Conservation (phyloP, 2,113 vertebrate species). For the Apistogramma diplotaenia region DNA sequence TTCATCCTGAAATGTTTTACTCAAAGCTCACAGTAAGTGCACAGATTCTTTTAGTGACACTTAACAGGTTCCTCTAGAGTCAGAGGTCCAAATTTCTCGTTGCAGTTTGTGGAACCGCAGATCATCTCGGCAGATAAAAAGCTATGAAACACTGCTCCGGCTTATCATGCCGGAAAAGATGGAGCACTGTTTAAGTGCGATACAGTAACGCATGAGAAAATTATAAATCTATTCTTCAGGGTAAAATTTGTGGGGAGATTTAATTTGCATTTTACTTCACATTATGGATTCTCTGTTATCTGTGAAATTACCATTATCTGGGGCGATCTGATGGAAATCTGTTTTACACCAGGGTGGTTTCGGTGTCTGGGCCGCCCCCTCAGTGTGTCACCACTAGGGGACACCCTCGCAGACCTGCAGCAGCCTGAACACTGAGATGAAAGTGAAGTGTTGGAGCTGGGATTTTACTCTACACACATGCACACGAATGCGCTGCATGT, state of each 20-base stretch:
- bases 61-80: slow-evolving; percentile 8
- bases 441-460: slow-evolving; percentile 3
- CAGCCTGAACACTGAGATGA: slow-evolving; percentile 10
- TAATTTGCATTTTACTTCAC: slow-evolving; percentile 74
- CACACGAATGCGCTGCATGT: neutral
- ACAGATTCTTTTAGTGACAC: slow-evolving; percentile 12
- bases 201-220: slow-evolving; percentile 58
- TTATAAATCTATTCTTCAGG: slow-evolving; percentile 73
- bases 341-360: slow-evolving; percentile 60
- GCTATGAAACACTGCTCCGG: slow-evolving; percentile 41
- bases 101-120: slow-evolving; percentile 46
- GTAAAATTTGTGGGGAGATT: slow-evolving; percentile 62
- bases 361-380: slow-evolving; percentile 6
- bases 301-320: slow-evolving; percentile 74
- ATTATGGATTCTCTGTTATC: slow-evolving; percentile 72
- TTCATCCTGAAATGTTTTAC: slow-evolving; percentile 3
- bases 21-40: neutral
- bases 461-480: neutral
- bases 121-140: slow-evolving; percentile 67
- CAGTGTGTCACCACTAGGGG: slow-evolving; percentile 73
- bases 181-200: slow-evolving; percentile 60
- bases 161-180: slow-evolving; percentile 67
- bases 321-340: slow-evolving; percentile 69
- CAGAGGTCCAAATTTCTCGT: slow-evolving; percentile 45
- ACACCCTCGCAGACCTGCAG: slow-evolving; percentile 57